Evolutionary conservation across 2,113 vertebrate species (phyloP).

Genomic region (Scalopus aquaticus): DNA sequence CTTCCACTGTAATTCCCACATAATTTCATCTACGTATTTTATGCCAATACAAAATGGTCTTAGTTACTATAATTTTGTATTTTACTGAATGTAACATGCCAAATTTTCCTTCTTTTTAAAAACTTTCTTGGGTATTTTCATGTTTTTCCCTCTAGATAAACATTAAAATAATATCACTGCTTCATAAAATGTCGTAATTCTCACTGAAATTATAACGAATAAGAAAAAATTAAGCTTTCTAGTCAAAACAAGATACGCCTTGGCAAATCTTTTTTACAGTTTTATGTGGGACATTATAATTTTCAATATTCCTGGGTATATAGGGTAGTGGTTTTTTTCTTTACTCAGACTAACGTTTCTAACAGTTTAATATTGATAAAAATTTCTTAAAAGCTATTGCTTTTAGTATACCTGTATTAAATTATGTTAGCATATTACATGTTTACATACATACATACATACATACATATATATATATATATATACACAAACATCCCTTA

Average conservation of each 20-base stretch:
- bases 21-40: background rate
- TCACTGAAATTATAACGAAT: too few species aligned
- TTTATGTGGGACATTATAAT: background rate
- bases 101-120: background rate
- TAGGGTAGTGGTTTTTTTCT: background rate
- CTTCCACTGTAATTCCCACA: background rate
- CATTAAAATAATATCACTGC: conserved; percentile 2
- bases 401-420: background rate
- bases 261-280: background rate
- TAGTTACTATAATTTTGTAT: conserved; percentile 2
- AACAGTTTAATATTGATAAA: background rate
- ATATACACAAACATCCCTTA: background rate
- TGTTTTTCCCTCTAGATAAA: background rate
- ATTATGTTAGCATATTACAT: background rate
- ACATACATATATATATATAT: background rate
- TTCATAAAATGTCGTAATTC: too few species aligned
- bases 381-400: background rate
- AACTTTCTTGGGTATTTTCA: background rate
- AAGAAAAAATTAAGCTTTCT: background rate
- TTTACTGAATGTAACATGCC: background rate
- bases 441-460: background rate
- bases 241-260: background rate
- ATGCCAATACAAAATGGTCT: background rate
- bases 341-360: background rate
- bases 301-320: background rate